Evolutionary conservation across 2,888 invertebrate species (phyloP), one percentile per base, ranked within the genome.

Genomic region (Drosophila atripex): DNA sequence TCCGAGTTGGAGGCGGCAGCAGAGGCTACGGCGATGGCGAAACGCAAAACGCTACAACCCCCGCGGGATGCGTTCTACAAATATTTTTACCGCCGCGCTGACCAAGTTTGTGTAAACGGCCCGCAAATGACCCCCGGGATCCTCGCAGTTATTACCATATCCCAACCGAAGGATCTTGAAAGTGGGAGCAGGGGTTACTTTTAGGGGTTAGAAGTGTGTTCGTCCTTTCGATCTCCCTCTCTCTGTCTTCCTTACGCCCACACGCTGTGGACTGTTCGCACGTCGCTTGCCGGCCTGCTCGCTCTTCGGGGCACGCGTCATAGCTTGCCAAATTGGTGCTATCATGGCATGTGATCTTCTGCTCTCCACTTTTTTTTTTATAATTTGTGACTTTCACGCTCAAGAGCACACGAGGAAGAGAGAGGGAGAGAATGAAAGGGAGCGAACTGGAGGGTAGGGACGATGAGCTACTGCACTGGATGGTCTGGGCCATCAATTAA

Each of bases 371-470:
- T 38, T 28, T 75, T 74, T 75, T 78, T 71, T 73, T 87, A 87
- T 90, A 90, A 91, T 90, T 90, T 91, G 78, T 88, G 86, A 90
- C 90, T 87, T 90, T 89, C 84, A 90, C 88, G 90, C 89, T 89
- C 90, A 79, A 80, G 61, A 73, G 85, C 80, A 82, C 80, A 63
- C 58, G 28, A 28, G 28, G 28, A 28, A 28, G 28, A 28, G 28
- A 28, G 28, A 51, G 45, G 21, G 23, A 35, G 9, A 46, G 21
- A 30, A 57, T 28, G 39, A 14, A 28, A n/a, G n/a, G 28, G 14
- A 30, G 52, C 38, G 28, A 18, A 12, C 28, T 23, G 11, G 21
- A 41, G 39, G 43, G 39, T 38, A 25, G 18, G 46, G 73, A 60
- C 69, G 83, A 82, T 82, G 69, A 60, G 78, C 65, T 55, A 69